phyloP scores from a whole-genome alignment of 2,888 invertebrate species.

The Agonopterix arenella region DNA sequence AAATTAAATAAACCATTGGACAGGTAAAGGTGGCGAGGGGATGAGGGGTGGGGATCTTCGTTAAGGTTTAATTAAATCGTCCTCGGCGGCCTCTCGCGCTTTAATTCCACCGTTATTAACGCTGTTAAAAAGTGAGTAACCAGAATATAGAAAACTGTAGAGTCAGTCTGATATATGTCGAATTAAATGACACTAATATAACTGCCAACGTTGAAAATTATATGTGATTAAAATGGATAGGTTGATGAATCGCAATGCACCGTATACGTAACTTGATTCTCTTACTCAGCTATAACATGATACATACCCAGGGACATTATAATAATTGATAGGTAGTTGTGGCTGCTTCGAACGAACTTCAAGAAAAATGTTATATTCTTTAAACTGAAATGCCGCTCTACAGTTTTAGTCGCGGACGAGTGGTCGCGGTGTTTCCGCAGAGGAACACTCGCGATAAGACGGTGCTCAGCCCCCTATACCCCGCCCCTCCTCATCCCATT shows the following conservation, averaged over 20 bases:
- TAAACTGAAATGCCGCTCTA: conserved; percentile 21
- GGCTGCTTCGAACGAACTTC: no score
- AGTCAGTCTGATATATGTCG: conserved; percentile 10
- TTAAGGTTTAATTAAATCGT: conserved; percentile 77
- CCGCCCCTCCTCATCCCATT: conserved; percentile 22
- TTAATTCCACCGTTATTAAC: conserved; percentile 78
- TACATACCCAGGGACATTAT: no score
- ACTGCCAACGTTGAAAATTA: no score
- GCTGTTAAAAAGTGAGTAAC: conserved; percentile 73
- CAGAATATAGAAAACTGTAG: conserved; percentile 25
- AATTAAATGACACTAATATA: no score
- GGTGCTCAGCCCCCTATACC: conserved; percentile 21
- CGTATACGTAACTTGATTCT: no score
- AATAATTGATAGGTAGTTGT: no score
- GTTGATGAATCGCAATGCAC: no score
- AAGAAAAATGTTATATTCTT: no score
- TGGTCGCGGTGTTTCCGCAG: conserved; percentile 63
- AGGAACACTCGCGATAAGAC: conserved; percentile 59
- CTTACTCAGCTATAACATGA: no score
- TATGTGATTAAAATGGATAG: no score
- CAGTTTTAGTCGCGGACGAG: conserved; percentile 34
- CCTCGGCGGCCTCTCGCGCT: conserved; percentile 72
- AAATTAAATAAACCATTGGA: conserved; percentile 59
- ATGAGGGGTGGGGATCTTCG: conserved; percentile 50
- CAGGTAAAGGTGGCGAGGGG: conserved; percentile 40